phyloP scores from a whole-genome alignment of 2,113 vertebrate species.

The Pholis gunnellus region DNA sequence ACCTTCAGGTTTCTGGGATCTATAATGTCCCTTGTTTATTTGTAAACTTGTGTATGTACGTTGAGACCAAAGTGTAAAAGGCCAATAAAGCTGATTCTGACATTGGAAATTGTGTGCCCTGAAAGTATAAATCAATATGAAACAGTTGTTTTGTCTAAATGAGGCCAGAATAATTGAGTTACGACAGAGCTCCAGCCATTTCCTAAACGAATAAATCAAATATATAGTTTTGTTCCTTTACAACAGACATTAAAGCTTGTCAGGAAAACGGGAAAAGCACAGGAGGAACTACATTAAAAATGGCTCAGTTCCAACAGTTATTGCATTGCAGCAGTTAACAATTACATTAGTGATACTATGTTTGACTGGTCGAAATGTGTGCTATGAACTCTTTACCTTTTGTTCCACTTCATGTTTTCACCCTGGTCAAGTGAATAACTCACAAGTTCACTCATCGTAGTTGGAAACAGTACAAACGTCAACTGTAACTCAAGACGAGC shows the following conservation, averaged over 20 bases:
- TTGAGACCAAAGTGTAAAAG: no score
- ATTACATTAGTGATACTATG: background rate
- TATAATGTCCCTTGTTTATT: no score
- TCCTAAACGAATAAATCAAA: background rate
- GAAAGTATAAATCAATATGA: background rate
- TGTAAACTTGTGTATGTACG: no score
- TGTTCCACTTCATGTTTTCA: background rate
- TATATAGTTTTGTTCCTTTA: no score
- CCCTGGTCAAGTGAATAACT: background rate
- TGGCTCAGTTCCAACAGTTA: background rate
- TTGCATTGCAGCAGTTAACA: background rate
- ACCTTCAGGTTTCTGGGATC: no score
- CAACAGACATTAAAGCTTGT: no score
- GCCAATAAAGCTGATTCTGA: no score
- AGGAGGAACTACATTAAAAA: background rate
- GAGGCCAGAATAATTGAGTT: no score
- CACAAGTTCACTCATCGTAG: background rate
- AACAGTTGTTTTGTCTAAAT: no score
- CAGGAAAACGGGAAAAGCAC: background rate
- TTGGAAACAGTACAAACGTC: background rate
- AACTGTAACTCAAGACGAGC: background rate
- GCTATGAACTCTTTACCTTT: background rate
- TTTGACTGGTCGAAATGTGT: background rate
- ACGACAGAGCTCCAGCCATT: background rate
- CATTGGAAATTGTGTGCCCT: background rate